Base-by-base conservation (phyloP, 2,797 vertebrate genomes). In the Eulemur rubriventer region DNA sequence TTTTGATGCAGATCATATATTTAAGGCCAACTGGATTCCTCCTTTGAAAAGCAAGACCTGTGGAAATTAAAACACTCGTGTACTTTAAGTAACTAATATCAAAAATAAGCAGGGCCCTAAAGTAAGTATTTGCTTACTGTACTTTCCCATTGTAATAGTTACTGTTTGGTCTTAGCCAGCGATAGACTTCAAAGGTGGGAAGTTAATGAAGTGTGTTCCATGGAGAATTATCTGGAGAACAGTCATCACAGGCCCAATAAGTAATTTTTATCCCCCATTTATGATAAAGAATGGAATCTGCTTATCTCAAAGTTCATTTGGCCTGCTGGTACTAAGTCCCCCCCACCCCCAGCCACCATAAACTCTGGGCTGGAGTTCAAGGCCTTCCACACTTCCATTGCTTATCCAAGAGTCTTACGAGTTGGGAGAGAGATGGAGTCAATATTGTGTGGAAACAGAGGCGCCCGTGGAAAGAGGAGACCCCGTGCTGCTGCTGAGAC, bases 281-380 rank as follows among this genome's bases (percentile, higher is more conserved):
- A 57, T 57, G 90, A 95, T 86, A 94, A 95, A 80, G 84, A 81
- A 57, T 61, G 87, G 35, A 88, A 82, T 93, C 38, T 89, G 72
- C 70, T 96, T 90, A 83, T 96, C 85, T 76, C 61, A 65, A 82
- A 86, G 63, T 70, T 59, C 79, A 61, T 86, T 83, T 93, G 88
- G 43, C 48, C 48, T 5, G 4, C 50, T 55, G 50, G n/a, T 30
- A 57, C 38, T 65, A 28, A 46, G 33, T 12, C 30, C 12, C 33
- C 24, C n/a, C 48, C 43, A 13, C 2, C 12, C 1, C 28, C 41
- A 35, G 75, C 80, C 46, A 41, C 73, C 89, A 8, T 61, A 72
- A 93, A 57, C 95, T 89, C 75, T 48, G 73, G 86, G 75, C 65
- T 89, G 63, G 17, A 75, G 94, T 16, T 86, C 92, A 96, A 85